Percentiles rank a stretch among this genome's conserved stretches.
These are phyloP conservation scores for Hyaena hyaena DNA, from an alignment of 2,113 vertebrate genomes.

Conservation along the genomic window DNA sequence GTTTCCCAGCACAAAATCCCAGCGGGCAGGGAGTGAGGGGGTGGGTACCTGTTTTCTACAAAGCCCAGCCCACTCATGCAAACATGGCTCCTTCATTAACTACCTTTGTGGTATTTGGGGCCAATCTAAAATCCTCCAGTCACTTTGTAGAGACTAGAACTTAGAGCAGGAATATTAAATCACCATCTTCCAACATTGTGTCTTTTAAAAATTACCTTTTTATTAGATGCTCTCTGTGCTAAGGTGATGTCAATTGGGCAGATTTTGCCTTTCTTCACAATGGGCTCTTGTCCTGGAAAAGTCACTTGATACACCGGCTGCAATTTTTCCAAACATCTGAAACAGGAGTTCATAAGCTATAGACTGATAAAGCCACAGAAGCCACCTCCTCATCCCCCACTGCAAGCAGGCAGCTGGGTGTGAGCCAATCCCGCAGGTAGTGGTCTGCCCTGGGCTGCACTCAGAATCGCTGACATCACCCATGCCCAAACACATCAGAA, in stretches of 20 bases:
- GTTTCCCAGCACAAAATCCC: neutral
- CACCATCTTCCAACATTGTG: neutral
- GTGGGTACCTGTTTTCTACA: neutral
- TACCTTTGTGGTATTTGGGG: neutral
- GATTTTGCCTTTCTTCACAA: constrained; percentile 93
- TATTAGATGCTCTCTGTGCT: constrained; percentile 94
- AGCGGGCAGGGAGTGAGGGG: neutral
- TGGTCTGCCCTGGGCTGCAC: neutral
- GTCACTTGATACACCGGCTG: constrained; percentile 93
- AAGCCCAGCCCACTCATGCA: neutral
- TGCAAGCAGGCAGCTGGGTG: neutral
- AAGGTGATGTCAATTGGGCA: constrained; percentile 92
- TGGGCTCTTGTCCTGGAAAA: constrained; percentile 90
- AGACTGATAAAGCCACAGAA: neutral
- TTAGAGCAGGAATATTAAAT: neutral
- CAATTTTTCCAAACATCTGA: constrained; percentile 92
- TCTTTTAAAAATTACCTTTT: constrained; percentile 91
- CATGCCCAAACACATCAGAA: neutral
- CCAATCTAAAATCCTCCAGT: neutral
- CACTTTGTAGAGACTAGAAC: neutral
- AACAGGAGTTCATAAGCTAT: neutral
- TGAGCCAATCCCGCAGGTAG: neutral
- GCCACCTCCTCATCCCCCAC: neutral
- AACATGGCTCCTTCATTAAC: neutral
- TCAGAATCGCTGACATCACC: neutral